These are phyloP conservation scores for Mormyrops attenuatus DNA, from an alignment of 2,797 vertebrate genomes.

Conservation along the genomic window DNA sequence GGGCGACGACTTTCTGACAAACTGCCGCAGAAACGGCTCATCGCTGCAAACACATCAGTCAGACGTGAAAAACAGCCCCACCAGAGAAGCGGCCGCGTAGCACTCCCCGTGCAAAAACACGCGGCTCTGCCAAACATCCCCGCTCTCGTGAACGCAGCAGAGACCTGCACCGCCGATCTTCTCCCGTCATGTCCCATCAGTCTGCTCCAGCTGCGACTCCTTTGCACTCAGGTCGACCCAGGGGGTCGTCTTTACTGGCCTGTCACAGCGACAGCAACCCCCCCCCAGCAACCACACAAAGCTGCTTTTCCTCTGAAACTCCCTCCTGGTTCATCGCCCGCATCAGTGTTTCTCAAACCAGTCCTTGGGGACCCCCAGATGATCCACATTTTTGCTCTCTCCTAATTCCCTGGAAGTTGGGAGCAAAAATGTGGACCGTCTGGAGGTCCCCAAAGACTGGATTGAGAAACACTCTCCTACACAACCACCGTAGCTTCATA, in stretches of 20 bases:
- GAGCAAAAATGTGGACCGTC: background rate
- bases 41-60: background rate
- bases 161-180: background rate
- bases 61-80: background rate
- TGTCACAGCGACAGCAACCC: background rate
- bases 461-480: background rate
- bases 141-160: background rate
- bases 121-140: background rate
- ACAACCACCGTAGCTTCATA: background rate
- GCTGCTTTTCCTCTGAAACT: background rate
- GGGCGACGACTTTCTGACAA: background rate
- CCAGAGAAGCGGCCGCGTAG: background rate
- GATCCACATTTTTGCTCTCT: background rate
- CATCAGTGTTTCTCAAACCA: background rate
- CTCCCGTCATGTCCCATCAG: slow-evolving; percentile 45
- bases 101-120: background rate
- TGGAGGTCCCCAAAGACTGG: background rate
- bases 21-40: background rate
- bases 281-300: background rate
- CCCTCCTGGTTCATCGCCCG: background rate
- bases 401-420: background rate
- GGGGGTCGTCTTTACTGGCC: background rate
- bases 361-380: background rate
- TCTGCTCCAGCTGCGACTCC: slow-evolving; percentile 58
- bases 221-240: background rate